Evolutionary conservation across 2,113 vertebrate species (phyloP).

Genomic region (Campylorhamphus procurvoides): DNA sequence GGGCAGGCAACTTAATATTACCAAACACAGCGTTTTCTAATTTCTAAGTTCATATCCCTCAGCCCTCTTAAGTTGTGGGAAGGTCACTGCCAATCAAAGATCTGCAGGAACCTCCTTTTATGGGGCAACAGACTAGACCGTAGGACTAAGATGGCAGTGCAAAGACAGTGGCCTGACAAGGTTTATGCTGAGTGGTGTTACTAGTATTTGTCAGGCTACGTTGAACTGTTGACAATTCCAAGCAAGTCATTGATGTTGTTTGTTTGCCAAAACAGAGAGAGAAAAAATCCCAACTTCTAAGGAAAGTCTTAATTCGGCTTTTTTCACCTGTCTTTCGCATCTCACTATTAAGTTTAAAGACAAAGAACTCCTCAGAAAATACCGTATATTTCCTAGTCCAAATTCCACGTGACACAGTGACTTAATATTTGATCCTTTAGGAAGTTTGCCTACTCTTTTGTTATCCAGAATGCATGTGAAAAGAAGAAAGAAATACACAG

Average conservation of each 20-base stretch:
- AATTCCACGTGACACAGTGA: background rate
- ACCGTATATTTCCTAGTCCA: background rate
- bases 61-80: background rate
- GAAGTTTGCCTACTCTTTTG: background rate
- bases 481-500: background rate
- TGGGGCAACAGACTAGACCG: background rate
- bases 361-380: background rate
- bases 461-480: background rate
- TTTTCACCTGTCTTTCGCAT: background rate
- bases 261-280: background rate
- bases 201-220: background rate
- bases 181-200: background rate
- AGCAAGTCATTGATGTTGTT: background rate
- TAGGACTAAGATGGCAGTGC: background rate
- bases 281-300: rapidly evolving
- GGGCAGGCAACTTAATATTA: background rate
- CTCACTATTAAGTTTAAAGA: background rate
- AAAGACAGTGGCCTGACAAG: background rate
- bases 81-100: background rate
- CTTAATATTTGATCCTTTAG: background rate
- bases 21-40: background rate
- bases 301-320: background rate
- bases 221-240: background rate
- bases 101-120: background rate
- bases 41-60: background rate